phyloP scores from a whole-genome alignment of 2,113 vertebrate genomes.

The Microtus oregoni region DNA sequence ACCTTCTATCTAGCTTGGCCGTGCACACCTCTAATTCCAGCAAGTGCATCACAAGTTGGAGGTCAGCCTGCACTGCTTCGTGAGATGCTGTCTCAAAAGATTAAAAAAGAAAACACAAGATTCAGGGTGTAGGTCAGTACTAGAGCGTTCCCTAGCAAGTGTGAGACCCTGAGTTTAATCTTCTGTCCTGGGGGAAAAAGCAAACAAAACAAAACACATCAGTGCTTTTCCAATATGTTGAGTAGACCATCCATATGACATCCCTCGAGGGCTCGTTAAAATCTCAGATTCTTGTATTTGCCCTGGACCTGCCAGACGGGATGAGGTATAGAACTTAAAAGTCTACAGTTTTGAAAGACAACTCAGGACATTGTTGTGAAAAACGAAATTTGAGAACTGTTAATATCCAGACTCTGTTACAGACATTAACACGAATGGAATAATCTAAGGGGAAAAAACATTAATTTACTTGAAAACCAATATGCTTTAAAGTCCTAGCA shows the following conservation, averaged over 20 bases:
- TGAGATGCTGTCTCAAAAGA: background rate
- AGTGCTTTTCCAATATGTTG: background rate
- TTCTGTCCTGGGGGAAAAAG: background rate
- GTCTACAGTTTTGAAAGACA: background rate
- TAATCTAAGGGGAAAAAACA: background rate
- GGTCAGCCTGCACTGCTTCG: background rate
- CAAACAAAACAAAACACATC: background rate
- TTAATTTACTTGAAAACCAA: background rate
- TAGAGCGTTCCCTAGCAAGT: background rate
- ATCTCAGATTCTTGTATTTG: background rate
- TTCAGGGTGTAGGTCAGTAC: background rate
- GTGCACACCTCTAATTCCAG: background rate
- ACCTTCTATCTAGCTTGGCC: background rate
- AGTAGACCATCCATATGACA: background rate
- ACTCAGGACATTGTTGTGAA: background rate
- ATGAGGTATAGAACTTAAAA: background rate
- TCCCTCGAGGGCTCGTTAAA: background rate
- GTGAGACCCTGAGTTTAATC: background rate
- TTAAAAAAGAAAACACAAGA: background rate
- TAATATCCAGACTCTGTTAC: background rate
- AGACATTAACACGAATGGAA: background rate
- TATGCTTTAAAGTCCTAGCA: conserved; percentile 14
- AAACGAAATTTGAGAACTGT: background rate
- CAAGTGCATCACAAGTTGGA: background rate
- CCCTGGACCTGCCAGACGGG: background rate